phyloP scores from a whole-genome alignment of 1,140 invertebrate species.

The Metaphire vulgaris region DNA sequence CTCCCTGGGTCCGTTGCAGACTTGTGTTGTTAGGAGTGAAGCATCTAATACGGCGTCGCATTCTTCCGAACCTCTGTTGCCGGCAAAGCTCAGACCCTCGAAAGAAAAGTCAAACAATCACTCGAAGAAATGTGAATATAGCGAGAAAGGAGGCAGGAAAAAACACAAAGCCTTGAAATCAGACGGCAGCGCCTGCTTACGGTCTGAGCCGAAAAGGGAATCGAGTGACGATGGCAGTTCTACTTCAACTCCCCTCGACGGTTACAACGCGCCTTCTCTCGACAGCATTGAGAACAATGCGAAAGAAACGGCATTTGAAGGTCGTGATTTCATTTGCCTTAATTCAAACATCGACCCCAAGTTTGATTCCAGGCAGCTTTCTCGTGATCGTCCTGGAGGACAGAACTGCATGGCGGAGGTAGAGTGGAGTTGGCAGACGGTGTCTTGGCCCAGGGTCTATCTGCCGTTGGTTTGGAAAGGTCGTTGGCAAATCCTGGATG shows the following conservation, averaged over 20 bases:
- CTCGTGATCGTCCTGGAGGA: background rate
- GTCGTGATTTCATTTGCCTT: no score
- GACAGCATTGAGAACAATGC: constrained; percentile 14
- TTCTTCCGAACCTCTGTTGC: background rate
- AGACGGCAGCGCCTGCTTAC: background rate
- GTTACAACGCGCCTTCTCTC: constrained; percentile 24
- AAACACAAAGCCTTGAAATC: background rate
- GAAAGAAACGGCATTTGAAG: background rate
- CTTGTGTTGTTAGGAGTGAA: no score
- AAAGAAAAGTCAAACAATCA: background rate
- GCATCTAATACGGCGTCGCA: no score
- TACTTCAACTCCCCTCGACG: constrained; percentile 22
- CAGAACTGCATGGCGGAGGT: background rate
- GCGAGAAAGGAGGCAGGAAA: background rate
- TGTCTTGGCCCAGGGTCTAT: background rate
- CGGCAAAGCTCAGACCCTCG: background rate
- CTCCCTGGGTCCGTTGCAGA: no score
- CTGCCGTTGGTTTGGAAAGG: background rate
- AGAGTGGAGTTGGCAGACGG: background rate
- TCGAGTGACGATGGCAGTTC: background rate
- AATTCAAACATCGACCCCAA: no score
- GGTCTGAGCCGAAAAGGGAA: background rate
- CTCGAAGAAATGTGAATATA: background rate
- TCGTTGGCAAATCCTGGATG: background rate
- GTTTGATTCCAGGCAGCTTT: no score